These are phyloP conservation scores for Osmoderma eremita DNA, from an alignment of 2,888 invertebrate genomes.

Conservation along the genomic window DNA sequence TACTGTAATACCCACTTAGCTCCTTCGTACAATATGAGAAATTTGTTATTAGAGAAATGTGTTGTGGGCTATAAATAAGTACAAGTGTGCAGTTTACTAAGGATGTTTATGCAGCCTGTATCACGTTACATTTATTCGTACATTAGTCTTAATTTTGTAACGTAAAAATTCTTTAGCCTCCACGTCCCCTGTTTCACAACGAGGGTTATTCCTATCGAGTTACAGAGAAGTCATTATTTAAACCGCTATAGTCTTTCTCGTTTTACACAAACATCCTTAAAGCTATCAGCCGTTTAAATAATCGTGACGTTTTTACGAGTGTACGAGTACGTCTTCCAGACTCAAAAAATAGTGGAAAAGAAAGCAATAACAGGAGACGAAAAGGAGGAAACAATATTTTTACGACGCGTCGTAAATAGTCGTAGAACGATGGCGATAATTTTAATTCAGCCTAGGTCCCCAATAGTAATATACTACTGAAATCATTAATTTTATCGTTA, in stretches of 20 bases:
- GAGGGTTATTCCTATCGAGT: conserved; percentile 43
- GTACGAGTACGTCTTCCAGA: conserved; percentile 8
- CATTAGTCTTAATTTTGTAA: conserved; percentile 24
- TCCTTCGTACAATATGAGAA: neutral
- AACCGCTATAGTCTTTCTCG: conserved; percentile 50
- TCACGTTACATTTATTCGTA: conserved; percentile 33
- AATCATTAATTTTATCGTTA: conserved; percentile 39
- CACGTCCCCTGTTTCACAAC: conserved; percentile 30
- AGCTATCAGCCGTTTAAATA: conserved; percentile 56
- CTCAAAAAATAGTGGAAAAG: conserved; percentile 6
- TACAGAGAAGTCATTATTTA: conserved; percentile 46
- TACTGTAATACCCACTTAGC: neutral
- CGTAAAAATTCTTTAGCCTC: conserved; percentile 24
- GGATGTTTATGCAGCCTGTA: neutral
- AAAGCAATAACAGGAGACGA: conserved; percentile 34
- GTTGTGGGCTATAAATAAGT: conserved; percentile 3
- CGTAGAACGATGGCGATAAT: conserved; percentile 42
- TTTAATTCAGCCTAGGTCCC: conserved; percentile 24
- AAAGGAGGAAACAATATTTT: conserved; percentile 55
- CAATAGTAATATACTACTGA: neutral
- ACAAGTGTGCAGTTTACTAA: conserved; percentile 5
- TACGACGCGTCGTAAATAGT: conserved; percentile 51
- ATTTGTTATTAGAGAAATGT: conserved; percentile 9
- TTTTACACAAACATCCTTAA: conserved; percentile 59
- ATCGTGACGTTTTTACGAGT: conserved; percentile 56